phyloP scores from a whole-genome alignment of 2,797 vertebrate genomes.

The Manis pentadactyla region DNA sequence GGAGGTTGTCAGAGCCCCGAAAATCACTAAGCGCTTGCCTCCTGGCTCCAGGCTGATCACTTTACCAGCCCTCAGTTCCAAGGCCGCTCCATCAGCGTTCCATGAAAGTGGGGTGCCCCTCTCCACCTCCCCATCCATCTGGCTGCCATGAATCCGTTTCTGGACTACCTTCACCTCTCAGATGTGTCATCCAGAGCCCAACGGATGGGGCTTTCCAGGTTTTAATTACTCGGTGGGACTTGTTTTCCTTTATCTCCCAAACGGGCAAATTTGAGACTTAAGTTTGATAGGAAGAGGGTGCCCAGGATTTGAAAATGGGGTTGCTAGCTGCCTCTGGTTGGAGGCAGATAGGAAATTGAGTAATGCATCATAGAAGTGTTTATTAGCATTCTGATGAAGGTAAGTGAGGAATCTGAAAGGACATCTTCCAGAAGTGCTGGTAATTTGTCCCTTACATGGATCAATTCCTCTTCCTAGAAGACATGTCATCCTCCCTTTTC shows the following conservation, averaged over 20 bases:
- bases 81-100: not conserved
- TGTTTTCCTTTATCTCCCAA: not conserved
- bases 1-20: not conserved
- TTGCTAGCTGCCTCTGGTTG: not conserved
- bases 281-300: slow-evolving; percentile 39
- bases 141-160: not conserved
- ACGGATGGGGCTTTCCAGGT: not conserved
- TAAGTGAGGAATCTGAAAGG: not conserved
- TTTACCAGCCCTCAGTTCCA: not conserved
- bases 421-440: not conserved
- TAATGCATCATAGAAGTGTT: not conserved
- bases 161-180: not conserved
- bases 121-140: not conserved
- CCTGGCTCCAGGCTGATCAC: not conserved
- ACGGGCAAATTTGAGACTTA: not conserved
- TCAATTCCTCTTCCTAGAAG: not conserved
- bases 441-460: not conserved
- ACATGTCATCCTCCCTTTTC: not conserved
- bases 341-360: slow-evolving; percentile 18
- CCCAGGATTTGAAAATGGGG: not conserved
- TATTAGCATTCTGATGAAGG: slow-evolving; percentile 38
- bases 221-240: slow-evolving; percentile 22
- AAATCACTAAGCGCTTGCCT: not conserved
- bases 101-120: no score
- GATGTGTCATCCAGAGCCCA: not conserved